Evolutionary conservation across 2,888 invertebrate genomes (phyloP).

Genomic region (Drosophila borborema): DNA sequence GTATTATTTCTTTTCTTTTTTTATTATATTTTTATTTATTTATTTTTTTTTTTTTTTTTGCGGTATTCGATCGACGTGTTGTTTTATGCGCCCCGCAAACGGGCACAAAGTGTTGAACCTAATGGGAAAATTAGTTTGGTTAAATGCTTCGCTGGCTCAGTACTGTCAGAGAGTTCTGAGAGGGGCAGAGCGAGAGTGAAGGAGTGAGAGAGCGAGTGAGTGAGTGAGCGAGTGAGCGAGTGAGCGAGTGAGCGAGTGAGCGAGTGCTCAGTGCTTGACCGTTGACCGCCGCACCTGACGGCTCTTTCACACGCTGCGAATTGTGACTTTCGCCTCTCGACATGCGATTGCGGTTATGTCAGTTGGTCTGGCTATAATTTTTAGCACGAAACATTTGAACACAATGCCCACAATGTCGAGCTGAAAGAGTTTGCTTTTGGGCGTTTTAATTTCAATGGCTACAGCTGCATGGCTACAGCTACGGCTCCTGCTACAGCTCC

Average conservation of each 20-base stretch:
- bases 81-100: constrained; percentile 49
- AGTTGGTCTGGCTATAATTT: constrained; percentile 74
- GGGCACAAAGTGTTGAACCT: constrained; percentile 70
- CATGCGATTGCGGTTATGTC: constrained; percentile 68
- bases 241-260: constrained; percentile 1
- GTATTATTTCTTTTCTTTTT: neutral
- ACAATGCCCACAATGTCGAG: constrained; percentile 41
- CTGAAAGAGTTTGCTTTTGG: constrained; percentile 38
- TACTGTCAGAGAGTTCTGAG: constrained; percentile 28
- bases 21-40: neutral
- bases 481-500: neutral
- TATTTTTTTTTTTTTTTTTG: constrained; percentile 28
- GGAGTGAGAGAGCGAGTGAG: neutral
- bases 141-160: constrained; percentile 65
- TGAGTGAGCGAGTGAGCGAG: too few relatives aligned
- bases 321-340: constrained; percentile 14
- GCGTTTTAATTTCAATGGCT: constrained; percentile 59
- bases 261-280: constrained; percentile 30
- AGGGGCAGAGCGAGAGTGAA: neutral
- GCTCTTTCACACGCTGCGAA: constrained; percentile 65
- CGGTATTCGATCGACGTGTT: constrained; percentile 50
- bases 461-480: neutral
- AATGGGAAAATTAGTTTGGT: constrained; percentile 78
- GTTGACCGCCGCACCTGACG: constrained; percentile 67
- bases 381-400: constrained; percentile 58